Conservation (phyloP, 1,140 invertebrate genomes). For the Oryzaephilus surinamensis region DNA sequence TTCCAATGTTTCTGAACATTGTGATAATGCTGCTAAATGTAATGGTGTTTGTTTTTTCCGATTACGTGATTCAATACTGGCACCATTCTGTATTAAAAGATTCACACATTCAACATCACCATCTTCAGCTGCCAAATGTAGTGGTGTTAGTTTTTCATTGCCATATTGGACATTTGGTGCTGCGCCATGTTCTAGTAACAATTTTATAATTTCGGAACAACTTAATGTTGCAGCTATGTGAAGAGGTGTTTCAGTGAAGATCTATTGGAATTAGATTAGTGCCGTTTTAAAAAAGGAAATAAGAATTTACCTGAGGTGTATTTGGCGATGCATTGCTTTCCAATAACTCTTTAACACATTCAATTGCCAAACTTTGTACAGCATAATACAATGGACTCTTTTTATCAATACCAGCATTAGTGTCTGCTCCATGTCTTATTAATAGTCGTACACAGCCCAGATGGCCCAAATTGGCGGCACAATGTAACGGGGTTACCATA, state of each 20-base stretch:
- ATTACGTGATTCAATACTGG: conserved; percentile 55
- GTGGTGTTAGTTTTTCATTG: conserved; percentile 52
- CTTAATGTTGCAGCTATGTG: conserved; percentile 70
- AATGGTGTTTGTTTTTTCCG: conserved; percentile 63
- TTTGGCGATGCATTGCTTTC: conserved; percentile 62
- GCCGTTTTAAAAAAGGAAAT: too few species aligned
- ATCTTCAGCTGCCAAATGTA: conserved; percentile 75
- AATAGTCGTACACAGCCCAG: conserved; percentile 47
- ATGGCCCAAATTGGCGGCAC: conserved; percentile 57
- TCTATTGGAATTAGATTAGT: conserved; percentile 36
- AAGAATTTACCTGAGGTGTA: conserved; percentile 64
- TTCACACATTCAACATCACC: conserved; percentile 60
- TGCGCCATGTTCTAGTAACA: conserved; percentile 60
- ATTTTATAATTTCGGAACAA: conserved; percentile 50
- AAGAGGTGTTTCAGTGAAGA: conserved; percentile 72
- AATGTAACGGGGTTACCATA: conserved; percentile 64
- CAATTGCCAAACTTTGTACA: conserved; percentile 53
- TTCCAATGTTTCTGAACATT: conserved; percentile 61
- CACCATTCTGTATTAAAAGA: conserved; percentile 60
- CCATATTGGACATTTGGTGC: conserved; percentile 65
- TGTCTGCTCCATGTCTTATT: conserved; percentile 53
- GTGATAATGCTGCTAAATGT: conserved; percentile 65
- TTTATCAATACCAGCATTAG: conserved; percentile 57
- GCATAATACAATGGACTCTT: conserved; percentile 61
- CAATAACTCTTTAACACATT: conserved; percentile 57